Evolutionary conservation across 2,888 invertebrate genomes (phyloP).

Genomic region (Melipona beecheii): DNA sequence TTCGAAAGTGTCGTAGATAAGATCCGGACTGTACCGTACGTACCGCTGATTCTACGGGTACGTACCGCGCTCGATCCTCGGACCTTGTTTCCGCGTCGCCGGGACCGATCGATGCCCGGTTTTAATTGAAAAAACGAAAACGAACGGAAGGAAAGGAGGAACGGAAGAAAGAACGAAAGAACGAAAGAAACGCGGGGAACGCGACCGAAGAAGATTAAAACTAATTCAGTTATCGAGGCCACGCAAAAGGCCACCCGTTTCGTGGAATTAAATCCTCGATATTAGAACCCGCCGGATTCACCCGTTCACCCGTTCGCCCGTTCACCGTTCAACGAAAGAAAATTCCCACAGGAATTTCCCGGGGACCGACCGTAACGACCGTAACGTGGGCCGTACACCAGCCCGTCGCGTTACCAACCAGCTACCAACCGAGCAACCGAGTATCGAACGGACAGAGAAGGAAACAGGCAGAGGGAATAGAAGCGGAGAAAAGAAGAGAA

Average conservation of each 20-base stretch:
- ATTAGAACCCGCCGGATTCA: slow-evolving; percentile 32
- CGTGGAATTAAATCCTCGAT: slow-evolving; percentile 31
- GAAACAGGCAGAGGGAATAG: background rate
- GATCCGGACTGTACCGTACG: background rate
- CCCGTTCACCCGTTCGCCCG: too few species aligned
- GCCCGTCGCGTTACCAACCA: background rate
- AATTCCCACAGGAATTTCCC: slow-evolving; percentile 40
- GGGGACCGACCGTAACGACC: slow-evolving; percentile 5
- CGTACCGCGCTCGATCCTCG: background rate
- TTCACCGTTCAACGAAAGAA: slow-evolving; percentile 24
- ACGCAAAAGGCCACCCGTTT: background rate
- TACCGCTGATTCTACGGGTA: background rate
- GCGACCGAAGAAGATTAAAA: slow-evolving; percentile 24
- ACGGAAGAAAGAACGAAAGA: too few species aligned
- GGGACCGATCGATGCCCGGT: slow-evolving; percentile 10
- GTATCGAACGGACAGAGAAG: background rate
- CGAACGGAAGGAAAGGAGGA: too few species aligned
- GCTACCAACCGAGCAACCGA: background rate
- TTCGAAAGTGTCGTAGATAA: too few species aligned
- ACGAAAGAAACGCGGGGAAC: background rate
- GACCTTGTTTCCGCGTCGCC: background rate
- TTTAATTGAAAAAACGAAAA: slow-evolving; percentile 12
- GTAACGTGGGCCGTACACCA: background rate
- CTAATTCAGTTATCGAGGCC: slow-evolving; percentile 39
- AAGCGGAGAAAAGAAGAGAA: slow-evolving; percentile 15